These are phyloP conservation scores for Xyliphius kryptos DNA, from an alignment of 2,113 vertebrate genomes.

Conservation along the genomic window DNA sequence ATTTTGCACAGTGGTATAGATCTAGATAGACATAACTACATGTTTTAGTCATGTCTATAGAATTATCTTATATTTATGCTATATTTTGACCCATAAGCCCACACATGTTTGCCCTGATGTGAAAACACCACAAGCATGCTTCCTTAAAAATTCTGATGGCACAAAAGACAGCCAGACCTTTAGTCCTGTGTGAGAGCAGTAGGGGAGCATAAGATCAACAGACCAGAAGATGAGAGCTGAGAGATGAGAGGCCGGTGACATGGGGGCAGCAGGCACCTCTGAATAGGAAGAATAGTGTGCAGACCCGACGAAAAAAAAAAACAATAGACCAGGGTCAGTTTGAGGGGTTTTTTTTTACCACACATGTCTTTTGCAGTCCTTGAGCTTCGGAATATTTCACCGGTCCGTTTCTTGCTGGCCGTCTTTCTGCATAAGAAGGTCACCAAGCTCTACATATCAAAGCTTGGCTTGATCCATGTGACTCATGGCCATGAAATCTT, in stretches of 20 bases:
- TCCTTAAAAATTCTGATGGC: neutral
- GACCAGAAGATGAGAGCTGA: constrained; percentile 7
- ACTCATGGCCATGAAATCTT: constrained; percentile 10
- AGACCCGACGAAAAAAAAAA: constrained; percentile 11
- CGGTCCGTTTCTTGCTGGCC: constrained; percentile 56
- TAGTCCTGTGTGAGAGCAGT: constrained; percentile 8
- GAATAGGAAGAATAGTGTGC: constrained; percentile 12
- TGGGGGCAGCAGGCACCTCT: constrained; percentile 7
- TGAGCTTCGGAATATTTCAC: constrained; percentile 70
- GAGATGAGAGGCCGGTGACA: constrained; percentile 9
- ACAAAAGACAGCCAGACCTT: neutral
- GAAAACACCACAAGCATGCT: constrained; percentile 1
- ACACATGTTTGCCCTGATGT: constrained; percentile 13
- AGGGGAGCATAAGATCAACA: constrained; percentile 8
- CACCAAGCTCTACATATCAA: constrained; percentile 25
- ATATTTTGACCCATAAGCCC: constrained; percentile 6
- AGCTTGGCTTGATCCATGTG: neutral
- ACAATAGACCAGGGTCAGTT: constrained; percentile 18
- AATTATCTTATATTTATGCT: neutral
- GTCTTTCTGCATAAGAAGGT: constrained; percentile 43
- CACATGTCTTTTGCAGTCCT: constrained; percentile 54
- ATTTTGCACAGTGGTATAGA: too few relatives aligned
- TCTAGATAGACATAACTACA: too few relatives aligned
- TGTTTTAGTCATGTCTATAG: too few relatives aligned
- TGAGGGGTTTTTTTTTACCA: neutral